Evolutionary conservation across 2,797 vertebrate species (phyloP), one percentile per base, ranked within the genome.

Genomic region (Chaetophractus vellerosus): DNA sequence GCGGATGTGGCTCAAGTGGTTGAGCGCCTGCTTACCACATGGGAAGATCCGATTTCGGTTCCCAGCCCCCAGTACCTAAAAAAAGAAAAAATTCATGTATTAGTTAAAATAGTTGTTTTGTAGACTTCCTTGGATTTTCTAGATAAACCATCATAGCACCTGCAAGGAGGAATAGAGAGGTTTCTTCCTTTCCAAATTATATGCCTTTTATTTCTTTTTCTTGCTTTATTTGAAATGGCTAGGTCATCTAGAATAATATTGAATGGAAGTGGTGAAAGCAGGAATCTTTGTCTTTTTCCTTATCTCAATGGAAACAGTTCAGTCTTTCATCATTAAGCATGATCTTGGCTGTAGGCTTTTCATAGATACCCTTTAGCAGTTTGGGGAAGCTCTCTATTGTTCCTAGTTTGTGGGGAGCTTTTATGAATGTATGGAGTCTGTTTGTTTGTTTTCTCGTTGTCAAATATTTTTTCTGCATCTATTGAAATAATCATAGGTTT

Each of bases 221-320:
- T 85, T 94, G 50, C 19, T 31, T 89, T 94, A 92, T 36, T 38
- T 74, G 31, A 33, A 38, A 10, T 31, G 68, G 33, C n/a, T 63
- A 68, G 19, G 3, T 55, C 15, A 45, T 28, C 26, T 8, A 82
- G 45, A 76, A 72, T 28, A 94, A 28, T 9, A 5, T 12, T 84
- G 33, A 85, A 15, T 2, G 50, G 31, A 52, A 76, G 28, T 38
- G 15, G 7, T 72, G 38, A 64, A 31, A 31, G 21, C 16, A 63
- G 2, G 10, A 2, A 10, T 33, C 26, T 15, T 50, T 86, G 26
- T 11, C 48, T 86, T 75, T 16, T 33, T 69, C 55, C 64, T 33
- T 6, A 66, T 33, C 64, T 66, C 64, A 66, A 76, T 38, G 48
- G 33, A 79, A 94, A 84, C 3, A 61, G 68, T 57, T 80, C 21